phyloP scores from a whole-genome alignment of 2,797 vertebrate genomes.

The Aldrovandia affinis region DNA sequence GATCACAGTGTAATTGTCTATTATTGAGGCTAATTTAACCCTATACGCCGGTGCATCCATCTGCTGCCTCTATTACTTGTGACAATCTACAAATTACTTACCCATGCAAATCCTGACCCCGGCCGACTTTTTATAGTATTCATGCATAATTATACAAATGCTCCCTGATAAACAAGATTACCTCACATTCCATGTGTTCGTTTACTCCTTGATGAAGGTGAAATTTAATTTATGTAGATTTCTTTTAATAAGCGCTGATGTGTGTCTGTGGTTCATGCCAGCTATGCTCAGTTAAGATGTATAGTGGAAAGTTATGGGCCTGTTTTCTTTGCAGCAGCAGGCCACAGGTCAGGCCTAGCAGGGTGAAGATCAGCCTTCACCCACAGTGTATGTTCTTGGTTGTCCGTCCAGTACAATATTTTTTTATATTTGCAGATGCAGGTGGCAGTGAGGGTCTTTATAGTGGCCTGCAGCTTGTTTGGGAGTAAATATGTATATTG shows the following conservation, averaged over 20 bases:
- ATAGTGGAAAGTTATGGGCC: conserved; percentile 30
- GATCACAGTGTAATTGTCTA: conserved; percentile 95
- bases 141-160: conserved; percentile 98
- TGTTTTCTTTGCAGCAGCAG: no score
- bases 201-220: conserved; percentile 92
- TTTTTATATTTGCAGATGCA: no score
- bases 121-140: conserved; percentile 91
- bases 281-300: conserved; percentile 59
- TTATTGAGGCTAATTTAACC: conserved; percentile 99
- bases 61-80: conserved; percentile 89
- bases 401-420: no score
- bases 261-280: conserved; percentile 74
- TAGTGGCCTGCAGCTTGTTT: no score
- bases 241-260: conserved; percentile 85
- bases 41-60: conserved; percentile 89
- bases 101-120: conserved; percentile 96
- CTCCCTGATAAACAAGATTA: conserved; percentile 98
- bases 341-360: not conserved
- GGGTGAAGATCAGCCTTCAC: no score
- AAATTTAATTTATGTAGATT: conserved; percentile 99
- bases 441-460: no score
- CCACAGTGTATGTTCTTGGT: no score
- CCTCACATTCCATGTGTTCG: conserved; percentile 83
- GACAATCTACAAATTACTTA: conserved; percentile 98
- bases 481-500: no score